Conservation (phyloP, 2,113 vertebrate species). For the Pristiophorus japonicus region DNA sequence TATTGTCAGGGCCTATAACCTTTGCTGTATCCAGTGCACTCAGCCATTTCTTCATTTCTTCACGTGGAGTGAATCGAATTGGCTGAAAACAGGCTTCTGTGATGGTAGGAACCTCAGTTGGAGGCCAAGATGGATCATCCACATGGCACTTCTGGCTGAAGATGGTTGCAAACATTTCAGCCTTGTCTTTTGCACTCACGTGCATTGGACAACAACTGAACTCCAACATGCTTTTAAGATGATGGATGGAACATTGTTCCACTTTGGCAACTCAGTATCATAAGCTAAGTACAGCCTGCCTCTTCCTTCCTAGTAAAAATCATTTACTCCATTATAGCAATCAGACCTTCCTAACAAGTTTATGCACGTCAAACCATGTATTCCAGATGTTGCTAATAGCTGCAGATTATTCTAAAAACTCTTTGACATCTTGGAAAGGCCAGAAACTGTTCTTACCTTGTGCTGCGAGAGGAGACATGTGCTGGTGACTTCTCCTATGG, state of each 20-base stretch:
- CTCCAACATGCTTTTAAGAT: neutral
- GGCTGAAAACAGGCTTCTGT: no score
- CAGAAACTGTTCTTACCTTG: slow-evolving; percentile 68
- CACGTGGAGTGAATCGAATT: no score
- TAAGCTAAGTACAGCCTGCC: neutral
- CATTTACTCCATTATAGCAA: neutral
- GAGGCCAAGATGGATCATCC: no score
- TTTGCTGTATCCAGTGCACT: no score
- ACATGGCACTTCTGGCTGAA: no score
- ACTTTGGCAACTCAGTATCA: neutral
- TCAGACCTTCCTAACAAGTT: neutral
- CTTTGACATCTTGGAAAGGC: neutral
- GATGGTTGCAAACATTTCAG: no score
- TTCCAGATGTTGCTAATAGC: neutral
- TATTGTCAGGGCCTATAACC: no score
- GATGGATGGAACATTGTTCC: neutral
- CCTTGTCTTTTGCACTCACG: no score
- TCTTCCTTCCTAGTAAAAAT: neutral
- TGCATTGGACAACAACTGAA: neutral
- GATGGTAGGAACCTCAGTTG: no score
- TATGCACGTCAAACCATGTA: neutral
- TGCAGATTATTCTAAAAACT: neutral
- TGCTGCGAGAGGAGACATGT: slow-evolving; percentile 95
- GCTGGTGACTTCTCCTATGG: slow-evolving; percentile 90
- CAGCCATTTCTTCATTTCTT: no score